Evolutionary conservation across 2,113 vertebrate species (phyloP).

Genomic region (Ciconia stormi): DNA sequence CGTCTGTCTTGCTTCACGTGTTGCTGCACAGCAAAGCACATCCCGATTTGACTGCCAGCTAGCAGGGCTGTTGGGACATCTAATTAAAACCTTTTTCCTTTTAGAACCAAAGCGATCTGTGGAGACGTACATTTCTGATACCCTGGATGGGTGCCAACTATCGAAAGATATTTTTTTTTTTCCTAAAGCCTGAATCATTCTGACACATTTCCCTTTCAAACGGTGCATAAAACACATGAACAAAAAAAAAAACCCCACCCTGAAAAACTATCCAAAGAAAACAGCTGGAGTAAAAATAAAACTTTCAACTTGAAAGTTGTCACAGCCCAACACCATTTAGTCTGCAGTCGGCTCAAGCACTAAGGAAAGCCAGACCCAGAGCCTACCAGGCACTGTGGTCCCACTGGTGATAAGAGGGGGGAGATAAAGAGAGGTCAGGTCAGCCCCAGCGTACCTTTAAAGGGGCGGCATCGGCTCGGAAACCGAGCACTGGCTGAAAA

Average conservation of each 20-base stretch:
- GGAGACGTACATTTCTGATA: neutral
- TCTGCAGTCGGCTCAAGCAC: neutral
- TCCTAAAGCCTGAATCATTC: neutral
- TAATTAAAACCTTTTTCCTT: neutral
- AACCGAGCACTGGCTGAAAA: neutral
- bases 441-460: neutral
- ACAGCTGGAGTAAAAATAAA: neutral
- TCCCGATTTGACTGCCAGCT: neutral
- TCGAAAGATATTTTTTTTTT: neutral
- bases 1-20: neutral
- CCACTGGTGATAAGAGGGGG: neutral
- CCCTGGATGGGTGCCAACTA: neutral
- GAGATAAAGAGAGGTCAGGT: slow-evolving; percentile 15
- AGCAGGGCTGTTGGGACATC: neutral
- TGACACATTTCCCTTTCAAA: neutral
- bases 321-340: neutral
- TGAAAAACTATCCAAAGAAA: neutral
- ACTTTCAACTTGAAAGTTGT: neutral
- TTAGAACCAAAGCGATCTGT: neutral
- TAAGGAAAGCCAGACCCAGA: slow-evolving; percentile 17
- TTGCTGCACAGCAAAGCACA: neutral
- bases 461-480: neutral
- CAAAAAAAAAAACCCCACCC: neutral
- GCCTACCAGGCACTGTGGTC: neutral
- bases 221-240: neutral